Evolutionary conservation across 2,797 vertebrate genomes (phyloP), one percentile per base, ranked within the genome.

Genomic region (Steatocranus sp.): DNA sequence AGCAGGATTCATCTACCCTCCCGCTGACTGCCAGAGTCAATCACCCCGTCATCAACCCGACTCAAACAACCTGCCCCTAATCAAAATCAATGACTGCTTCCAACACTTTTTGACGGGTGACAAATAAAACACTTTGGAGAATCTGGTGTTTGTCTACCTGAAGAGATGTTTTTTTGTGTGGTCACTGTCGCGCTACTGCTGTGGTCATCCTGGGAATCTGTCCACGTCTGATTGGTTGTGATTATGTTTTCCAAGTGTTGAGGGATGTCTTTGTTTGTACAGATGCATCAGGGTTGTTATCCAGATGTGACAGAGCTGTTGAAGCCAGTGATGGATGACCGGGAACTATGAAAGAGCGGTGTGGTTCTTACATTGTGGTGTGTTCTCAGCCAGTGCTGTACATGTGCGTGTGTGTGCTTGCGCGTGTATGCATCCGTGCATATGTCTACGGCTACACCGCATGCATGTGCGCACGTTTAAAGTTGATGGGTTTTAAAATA

Each of bases 301-400:
- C 93, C 91, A 93, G 76, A 94, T 87, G 79, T 91, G 93, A 93
- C 86, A 83, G 88, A 80, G 54, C 79, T 85, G 85, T 88, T 91
- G 92, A 92, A 92, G 54, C 78, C 87, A 89, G 83, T 94, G 94
- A 96, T 91, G 87, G 91, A 95, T 93, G 92, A 90, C 81, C 78
- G 74, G 36, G 50, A 87, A 83, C 84, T 83, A 25, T 85, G 87
- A 91, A 91, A 91, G 84, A 88, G 80, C 25, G 78, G 76, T 85
- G 82, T 32, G 34, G 79, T 79, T 89, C 76, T 83, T 74, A 48
- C 77, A 75, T 17, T 51, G 73, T 30, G 34, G 50, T 76, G 77
- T 25, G 20, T 58, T 56, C 54, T 82, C 32, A 75, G 75, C 75
- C 78, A 86, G 4, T 50, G 15, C 43, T 61, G 30, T 56, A 4